phyloP scores from a whole-genome alignment of 2,888 invertebrate species.

The Aspidiotus rigidus region DNA sequence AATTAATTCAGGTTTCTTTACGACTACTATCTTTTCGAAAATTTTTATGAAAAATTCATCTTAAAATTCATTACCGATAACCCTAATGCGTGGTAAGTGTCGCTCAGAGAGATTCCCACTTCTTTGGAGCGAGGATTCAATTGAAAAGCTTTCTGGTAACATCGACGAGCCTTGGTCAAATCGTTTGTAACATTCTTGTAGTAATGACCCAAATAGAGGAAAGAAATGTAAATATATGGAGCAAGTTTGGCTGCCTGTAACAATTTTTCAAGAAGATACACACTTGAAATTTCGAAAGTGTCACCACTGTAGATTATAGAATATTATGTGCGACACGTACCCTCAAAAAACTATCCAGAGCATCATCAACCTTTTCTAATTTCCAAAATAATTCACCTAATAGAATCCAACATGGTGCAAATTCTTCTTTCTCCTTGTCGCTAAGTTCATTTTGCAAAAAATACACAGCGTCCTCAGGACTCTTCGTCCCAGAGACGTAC shows the following conservation, averaged over 20 bases:
- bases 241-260: slow-evolving; percentile 52
- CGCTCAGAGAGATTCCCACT: slow-evolving; percentile 65
- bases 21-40: neutral
- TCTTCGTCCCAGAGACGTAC: neutral
- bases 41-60: neutral
- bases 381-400: slow-evolving; percentile 20
- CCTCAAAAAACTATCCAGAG: slow-evolving; percentile 22
- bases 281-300: neutral
- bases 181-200: slow-evolving; percentile 57
- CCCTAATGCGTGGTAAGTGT: slow-evolving; percentile 58
- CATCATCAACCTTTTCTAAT: slow-evolving; percentile 12
- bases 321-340: neutral
- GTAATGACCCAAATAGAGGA: slow-evolving; percentile 65
- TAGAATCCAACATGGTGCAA: slow-evolving; percentile 11
- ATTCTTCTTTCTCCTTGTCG: slow-evolving; percentile 7
- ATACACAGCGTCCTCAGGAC: neutral
- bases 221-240: slow-evolving; percentile 63
- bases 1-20: neutral
- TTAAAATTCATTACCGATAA: slow-evolving; percentile 12
- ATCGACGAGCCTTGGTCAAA: slow-evolving; percentile 64
- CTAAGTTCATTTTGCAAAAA: slow-evolving; percentile 7
- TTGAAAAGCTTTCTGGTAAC: slow-evolving; percentile 73
- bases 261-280: slow-evolving; percentile 4
- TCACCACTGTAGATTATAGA: too few species aligned
- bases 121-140: slow-evolving; percentile 58